These are phyloP conservation scores for Nasonia giraulti DNA, from an alignment of 1,140 invertebrate genomes.

Conservation along the genomic window DNA sequence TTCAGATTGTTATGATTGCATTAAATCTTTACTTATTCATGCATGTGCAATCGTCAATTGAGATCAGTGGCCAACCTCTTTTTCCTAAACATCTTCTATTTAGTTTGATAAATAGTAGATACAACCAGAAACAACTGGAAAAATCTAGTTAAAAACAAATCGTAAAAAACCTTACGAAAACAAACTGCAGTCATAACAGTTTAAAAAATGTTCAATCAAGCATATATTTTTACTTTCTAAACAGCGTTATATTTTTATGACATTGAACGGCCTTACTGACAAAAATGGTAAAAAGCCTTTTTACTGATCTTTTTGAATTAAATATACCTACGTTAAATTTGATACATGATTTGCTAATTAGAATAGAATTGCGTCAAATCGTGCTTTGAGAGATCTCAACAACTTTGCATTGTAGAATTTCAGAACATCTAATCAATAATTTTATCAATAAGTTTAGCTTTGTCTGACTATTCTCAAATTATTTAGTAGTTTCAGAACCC, in stretches of 20 bases:
- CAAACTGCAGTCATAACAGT: slow-evolving; percentile 1
- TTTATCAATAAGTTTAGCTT: too few relatives aligned
- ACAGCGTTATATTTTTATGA: neutral
- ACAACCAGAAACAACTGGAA: slow-evolving; percentile 16
- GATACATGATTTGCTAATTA: too few relatives aligned
- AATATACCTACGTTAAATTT: neutral
- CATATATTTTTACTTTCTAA: slow-evolving; percentile 26
- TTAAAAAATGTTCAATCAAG: slow-evolving; percentile 19
- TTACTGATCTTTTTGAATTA: neutral
- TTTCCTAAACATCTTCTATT: slow-evolving; percentile 5
- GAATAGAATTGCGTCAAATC: too few relatives aligned
- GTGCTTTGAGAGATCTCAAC: too few relatives aligned
- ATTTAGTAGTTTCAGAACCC: too few relatives aligned
- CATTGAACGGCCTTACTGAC: neutral
- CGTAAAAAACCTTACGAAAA: neutral
- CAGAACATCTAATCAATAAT: too few relatives aligned
- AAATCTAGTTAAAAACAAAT: neutral
- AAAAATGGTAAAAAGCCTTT: neutral
- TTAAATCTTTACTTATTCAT: neutral
- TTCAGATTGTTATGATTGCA: neutral
- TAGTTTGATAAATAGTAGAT: neutral
- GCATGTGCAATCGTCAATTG: slow-evolving; percentile 4
- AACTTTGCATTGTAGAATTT: too few relatives aligned
- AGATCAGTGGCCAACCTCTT: neutral
- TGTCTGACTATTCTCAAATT: too few relatives aligned